Percentiles rank a stretch among this genome's conserved stretches.
These are phyloP conservation scores for Oncorhynchus tshawytscha DNA, from an alignment of 2,113 vertebrate genomes.

Conservation along the genomic window DNA sequence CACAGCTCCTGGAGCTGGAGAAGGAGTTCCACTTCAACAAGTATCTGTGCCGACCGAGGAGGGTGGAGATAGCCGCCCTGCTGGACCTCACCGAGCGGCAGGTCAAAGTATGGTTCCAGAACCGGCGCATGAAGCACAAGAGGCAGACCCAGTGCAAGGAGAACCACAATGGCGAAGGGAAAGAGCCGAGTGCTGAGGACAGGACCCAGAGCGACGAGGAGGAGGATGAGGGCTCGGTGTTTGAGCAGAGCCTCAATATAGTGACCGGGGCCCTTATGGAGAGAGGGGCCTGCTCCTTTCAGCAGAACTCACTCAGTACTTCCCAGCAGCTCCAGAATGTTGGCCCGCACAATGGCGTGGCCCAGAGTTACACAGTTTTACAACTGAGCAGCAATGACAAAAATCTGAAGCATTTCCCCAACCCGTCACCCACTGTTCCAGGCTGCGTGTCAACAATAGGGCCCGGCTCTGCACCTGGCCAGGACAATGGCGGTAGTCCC, in stretches of 20 bases:
- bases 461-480: slow-evolving; percentile 92
- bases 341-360: slow-evolving; percentile 88
- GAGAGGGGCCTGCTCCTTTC: slow-evolving; percentile 92
- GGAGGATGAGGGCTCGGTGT: slow-evolving; percentile 86
- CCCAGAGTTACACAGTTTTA: slow-evolving; percentile 86
- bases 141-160: slow-evolving; percentile 97
- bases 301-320: slow-evolving; percentile 86
- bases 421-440: slow-evolving; percentile 96
- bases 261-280: slow-evolving; percentile 92
- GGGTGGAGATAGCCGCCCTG: slow-evolving; percentile 96
- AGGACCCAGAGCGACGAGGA: slow-evolving; percentile 90
- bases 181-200: slow-evolving; percentile 82
- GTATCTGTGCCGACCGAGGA: slow-evolving; percentile 95
- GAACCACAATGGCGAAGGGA: slow-evolving; percentile 89
- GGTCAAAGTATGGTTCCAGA: slow-evolving; percentile 99
- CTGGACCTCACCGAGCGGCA: slow-evolving; percentile 97
- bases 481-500: slow-evolving; percentile 94
- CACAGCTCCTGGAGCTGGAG: slow-evolving; percentile 97
- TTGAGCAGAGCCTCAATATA: slow-evolving; percentile 83
- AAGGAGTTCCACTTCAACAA: slow-evolving; percentile 99
- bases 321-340: slow-evolving; percentile 84
- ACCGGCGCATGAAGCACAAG: slow-evolving; percentile 99
- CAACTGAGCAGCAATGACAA: slow-evolving; percentile 97
- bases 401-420: slow-evolving; percentile 99
- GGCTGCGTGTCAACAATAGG: slow-evolving; percentile 97